Evolutionary conservation across 2,797 vertebrate species (phyloP).

Genomic region (Pseudopleuronectes americanus): DNA sequence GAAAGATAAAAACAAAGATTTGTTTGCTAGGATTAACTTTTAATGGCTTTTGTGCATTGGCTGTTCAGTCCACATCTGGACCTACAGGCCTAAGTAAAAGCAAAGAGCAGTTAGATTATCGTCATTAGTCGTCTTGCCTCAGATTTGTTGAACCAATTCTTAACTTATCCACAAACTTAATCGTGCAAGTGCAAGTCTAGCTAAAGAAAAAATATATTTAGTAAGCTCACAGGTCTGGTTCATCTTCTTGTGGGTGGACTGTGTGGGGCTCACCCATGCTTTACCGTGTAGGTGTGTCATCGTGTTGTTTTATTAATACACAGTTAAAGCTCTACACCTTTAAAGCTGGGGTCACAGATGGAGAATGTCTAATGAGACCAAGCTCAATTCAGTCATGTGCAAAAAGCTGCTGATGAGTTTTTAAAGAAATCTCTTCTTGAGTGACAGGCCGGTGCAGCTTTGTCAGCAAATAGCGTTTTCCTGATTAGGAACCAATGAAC

Average conservation of each 20-base stretch:
- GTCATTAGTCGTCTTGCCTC: neutral
- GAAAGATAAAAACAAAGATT: neutral
- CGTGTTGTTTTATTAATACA: neutral
- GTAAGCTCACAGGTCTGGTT: neutral
- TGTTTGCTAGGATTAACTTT: constrained; percentile 2
- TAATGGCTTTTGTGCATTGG: neutral
- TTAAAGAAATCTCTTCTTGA: constrained; percentile 15
- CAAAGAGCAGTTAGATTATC: neutral
- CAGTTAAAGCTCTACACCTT: neutral
- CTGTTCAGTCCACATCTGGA: neutral
- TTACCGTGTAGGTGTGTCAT: neutral
- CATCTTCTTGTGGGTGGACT: neutral
- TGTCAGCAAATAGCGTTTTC: constrained; percentile 51
- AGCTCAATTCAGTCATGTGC: constrained; percentile 24
- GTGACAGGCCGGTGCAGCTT: constrained; percentile 26
- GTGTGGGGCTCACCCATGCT: neutral
- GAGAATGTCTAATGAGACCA: constrained; percentile 3
- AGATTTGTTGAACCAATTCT: neutral
- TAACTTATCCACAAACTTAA: neutral
- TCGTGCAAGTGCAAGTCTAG: neutral
- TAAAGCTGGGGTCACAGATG: constrained; percentile 11
- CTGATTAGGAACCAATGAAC: constrained; percentile 48
- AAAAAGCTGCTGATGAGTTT: constrained; percentile 39
- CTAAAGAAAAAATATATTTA: neutral
- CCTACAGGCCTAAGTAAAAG: constrained; percentile 6